phyloP scores from a whole-genome alignment of 2,797 vertebrate species.

The Ceyx erithaca region DNA sequence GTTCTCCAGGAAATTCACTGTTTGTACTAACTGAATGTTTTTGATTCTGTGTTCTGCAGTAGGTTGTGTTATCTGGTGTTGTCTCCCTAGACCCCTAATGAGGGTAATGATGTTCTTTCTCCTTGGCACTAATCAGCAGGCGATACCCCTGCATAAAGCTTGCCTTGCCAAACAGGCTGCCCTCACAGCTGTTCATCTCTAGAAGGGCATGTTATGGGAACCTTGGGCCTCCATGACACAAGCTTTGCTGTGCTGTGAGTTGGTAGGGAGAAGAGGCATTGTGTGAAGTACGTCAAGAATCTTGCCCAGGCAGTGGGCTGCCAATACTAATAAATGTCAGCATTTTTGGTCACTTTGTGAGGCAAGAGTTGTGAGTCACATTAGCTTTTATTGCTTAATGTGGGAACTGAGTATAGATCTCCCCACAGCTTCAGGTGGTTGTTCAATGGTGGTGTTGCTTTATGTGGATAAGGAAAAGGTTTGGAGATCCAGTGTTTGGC shows the following conservation, averaged over 20 bases:
- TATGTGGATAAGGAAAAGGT: not conserved
- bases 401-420: not conserved
- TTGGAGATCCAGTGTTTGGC: not conserved
- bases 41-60: conserved; percentile 7
- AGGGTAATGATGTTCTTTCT: conserved; percentile 6
- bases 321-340: fast-evolving
- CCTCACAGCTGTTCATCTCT: not conserved
- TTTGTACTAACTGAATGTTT: conserved; percentile 35
- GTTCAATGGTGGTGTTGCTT: not conserved
- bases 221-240: not conserved
- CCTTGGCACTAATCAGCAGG: not conserved
- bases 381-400: not conserved
- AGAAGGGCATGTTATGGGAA: not conserved
- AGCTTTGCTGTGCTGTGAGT: not conserved
- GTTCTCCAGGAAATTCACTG: conserved; percentile 30
- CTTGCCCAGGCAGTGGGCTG: not conserved
- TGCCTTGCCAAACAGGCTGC: not conserved
- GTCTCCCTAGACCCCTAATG: not conserved
- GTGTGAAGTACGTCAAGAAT: not conserved
- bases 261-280: not conserved
- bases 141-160: not conserved
- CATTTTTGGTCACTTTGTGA: not conserved
- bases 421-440: not conserved
- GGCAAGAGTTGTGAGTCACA: not conserved
- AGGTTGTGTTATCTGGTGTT: not conserved